Base-by-base conservation (phyloP, 2,113 vertebrate species). In the Tenrec ecaudatus region DNA sequence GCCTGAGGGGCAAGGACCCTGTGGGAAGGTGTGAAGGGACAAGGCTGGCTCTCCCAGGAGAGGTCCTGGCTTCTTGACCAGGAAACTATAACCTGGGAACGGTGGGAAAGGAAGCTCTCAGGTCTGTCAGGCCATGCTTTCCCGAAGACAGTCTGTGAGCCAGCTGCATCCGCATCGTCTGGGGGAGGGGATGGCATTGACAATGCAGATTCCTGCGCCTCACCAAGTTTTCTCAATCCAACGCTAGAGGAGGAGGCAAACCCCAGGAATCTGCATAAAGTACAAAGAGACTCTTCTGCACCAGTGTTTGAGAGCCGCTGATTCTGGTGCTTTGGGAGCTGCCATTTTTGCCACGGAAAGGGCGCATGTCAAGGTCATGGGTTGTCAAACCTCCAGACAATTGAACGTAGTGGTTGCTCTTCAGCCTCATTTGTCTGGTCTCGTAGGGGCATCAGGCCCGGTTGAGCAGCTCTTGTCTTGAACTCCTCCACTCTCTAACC, bases 181-280 rank as follows among this genome's bases (percentile, higher is more conserved):
- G 4, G 17, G 31, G 22, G 5, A 7, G 47, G 27, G 3, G 6
- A 6, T 38, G 23, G 47, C 47, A 53, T 82, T 53, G 79, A 89
- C 87, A 62, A 92, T 83, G 86, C 62, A 47, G 53, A 86, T 78
- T 91, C 33, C 17, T 33, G 36, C 40, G 33, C n/a, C 82, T 38
- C 14, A 25, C 11, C 60, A 58, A 23, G 76, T 14, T 8, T 90
- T 79, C n/a, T 53, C 27, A 89, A 81, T 12, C 1, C n/a, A 82
- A 33, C 2, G 58, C 76, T 73, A 47, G 33, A 33, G 43, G 40
- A 31, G 12, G 9, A 25, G 9, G 23, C 17, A 53, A 27, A 5
- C n/a, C 38, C 23, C n/a, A 64, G 78, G 68, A 91, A 78, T 78
- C 82, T 80, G 62, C 53, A 80, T 33, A 31, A 90, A 77, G 22